A percentile compares a stretch with the other conserved stretches of the same genome.
Conservation (phyloP, 2,797 vertebrate genomes). For the Notolepis coatsorum region DNA sequence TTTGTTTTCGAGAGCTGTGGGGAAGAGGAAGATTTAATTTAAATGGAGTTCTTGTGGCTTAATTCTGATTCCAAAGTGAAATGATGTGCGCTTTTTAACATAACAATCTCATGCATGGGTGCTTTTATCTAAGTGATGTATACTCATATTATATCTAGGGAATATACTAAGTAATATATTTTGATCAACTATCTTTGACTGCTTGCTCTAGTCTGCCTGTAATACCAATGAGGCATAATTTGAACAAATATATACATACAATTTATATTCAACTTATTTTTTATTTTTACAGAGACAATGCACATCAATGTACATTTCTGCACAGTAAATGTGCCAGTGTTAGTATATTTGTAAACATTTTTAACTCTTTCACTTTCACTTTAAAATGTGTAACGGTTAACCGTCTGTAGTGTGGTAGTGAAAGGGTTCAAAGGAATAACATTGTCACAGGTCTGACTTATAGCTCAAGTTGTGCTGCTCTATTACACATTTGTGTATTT, state of each 20-base stretch:
- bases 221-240: conserved; percentile 17
- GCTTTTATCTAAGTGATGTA: neutral
- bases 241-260: neutral
- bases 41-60: neutral
- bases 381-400: neutral
- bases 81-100: neutral
- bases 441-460: neutral
- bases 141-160: conserved; percentile 27
- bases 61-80: neutral
- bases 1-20: neutral
- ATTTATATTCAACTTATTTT: neutral
- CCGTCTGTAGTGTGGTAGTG: neutral
- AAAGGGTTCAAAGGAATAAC: neutral
- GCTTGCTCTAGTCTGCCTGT: conserved; percentile 14
- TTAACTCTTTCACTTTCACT: neutral
- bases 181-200: conserved; percentile 42
- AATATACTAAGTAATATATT: conserved; percentile 21
- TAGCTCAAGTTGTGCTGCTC: neutral
- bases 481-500: too few relatives aligned
- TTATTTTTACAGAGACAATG: neutral
- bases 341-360: too few relatives aligned
- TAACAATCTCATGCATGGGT: neutral
- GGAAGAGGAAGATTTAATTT: too few relatives aligned
- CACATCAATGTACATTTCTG: too few relatives aligned
- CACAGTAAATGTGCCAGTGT: neutral